Evolutionary conservation across 2,113 vertebrate genomes (phyloP), one percentile per base, ranked within the genome.

Genomic region (Todiramphus saurophagus): DNA sequence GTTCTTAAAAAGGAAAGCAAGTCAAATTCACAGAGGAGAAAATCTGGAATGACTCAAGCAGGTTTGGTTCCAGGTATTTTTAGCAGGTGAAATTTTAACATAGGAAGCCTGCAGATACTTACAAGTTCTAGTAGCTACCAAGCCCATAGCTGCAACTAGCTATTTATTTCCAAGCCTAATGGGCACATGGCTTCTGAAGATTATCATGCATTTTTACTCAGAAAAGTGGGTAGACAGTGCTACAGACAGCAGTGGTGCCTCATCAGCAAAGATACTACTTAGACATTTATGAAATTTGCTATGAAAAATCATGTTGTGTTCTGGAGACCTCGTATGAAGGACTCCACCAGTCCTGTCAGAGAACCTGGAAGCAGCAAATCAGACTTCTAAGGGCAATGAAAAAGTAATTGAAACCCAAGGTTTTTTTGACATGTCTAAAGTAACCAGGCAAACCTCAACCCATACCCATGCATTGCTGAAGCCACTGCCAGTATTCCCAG

Each of bases 391-490:
- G 17, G 24, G 19, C 51, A 74, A 56, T 1, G 11, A 82, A 24
- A 5, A 80, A 56, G 30, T 2, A 68, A 48, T 63, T 28, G 16
- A 72, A 85, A 76, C 9, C 30, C 35, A 51, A 9, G 15, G 10
- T 7, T 6, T 83, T 82, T 16, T 43, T 11, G 46, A 11, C 50
- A 13, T 1, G 25, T 31, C n/a, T 74, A 21, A 75, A 69, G 53
- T 5, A 73, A 62, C 10, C 20, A 64, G 27, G 63, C 17, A 78
- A 78, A 51, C 15, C 11, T 68, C 62, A 87, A 33, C 18, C 21
- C 27, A 2, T 10, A 15, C 20, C 59, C 10, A 41, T 11, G 21
- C 0, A 0, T 5, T 5, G 1, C 59, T 67, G n/a, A 63, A 84
- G 62, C 21, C 59, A 53, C 28, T 23, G 30, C 62, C 77, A 69